Evolutionary conservation across 1,140 invertebrate species (phyloP), one percentile per base, ranked within the genome.

Genomic region (Oreohelix idahoensis): DNA sequence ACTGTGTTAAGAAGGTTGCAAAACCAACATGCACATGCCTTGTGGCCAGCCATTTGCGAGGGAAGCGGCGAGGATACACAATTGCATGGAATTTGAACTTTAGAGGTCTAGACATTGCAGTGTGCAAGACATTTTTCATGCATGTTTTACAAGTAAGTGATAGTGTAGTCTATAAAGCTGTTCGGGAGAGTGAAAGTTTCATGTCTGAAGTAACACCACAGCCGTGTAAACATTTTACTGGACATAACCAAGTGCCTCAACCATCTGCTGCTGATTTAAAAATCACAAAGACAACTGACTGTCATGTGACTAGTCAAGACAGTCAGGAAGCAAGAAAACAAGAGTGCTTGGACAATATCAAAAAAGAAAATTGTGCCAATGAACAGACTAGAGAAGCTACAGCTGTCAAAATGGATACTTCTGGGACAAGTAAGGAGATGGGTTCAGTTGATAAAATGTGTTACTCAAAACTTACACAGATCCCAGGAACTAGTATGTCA

Each of bases 131-230:
- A 75, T 75, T 42, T 29, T 75, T 75, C 39, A 42, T 75, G 42
- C 73, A 75, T 75, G 73, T 49, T 2, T n/a, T 75, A 49, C 73
- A 45, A 29, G 42, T 75, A 39, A 75, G 42, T 29, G 36, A 39
- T 49, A 75, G 73, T 75, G n/a, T 75, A 32, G 73, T 75, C 73
- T 75, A 75, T 49, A 75, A 49, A 75, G 39, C 73, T 8, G n/a
- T 75, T 13, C 73, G 15, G 13, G 42, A 75, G 35, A 42, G 15
- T 49, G n/a, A 4, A 1, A 39, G 42, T 15, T 39, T 20, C 35
- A 75, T 10, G 17, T 45, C 42, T 45, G 35, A 49, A 8, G n/a
- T 39, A 4, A 17, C 39, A 20, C 1, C n/a, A 11, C 73, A 42
- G n/a, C 73, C 73, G 11, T 75, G 73, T 75, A 75, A 45, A 29